Percentiles rank a stretch among this genome's conserved stretches.
phyloP scores from a whole-genome alignment of 2,888 invertebrate genomes.

The Eilema sororculum region DNA sequence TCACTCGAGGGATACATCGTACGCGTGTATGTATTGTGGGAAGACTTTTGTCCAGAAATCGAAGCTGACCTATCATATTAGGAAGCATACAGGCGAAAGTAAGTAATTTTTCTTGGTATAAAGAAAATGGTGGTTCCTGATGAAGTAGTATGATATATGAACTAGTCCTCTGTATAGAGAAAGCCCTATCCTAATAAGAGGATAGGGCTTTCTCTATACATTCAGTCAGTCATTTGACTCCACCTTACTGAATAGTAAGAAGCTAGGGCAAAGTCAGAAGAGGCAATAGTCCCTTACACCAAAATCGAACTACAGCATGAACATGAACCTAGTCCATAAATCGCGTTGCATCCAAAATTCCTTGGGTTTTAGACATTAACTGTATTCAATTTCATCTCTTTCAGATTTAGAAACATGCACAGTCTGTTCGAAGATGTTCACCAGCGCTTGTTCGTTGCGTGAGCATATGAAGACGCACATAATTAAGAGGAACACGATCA shows the following conservation, averaged over 20 bases:
- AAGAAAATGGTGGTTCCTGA: background rate
- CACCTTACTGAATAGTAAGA: too few relatives aligned
- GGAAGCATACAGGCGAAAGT: constrained; percentile 87
- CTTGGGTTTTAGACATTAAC: background rate
- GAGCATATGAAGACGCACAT: constrained; percentile 84
- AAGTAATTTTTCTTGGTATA: constrained; percentile 48
- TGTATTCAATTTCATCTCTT: constrained; percentile 29
- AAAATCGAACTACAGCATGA: too few relatives aligned
- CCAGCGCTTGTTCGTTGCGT: constrained; percentile 83
- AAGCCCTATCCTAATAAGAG: too few relatives aligned
- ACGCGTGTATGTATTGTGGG: constrained; percentile 84
- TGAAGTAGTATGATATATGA: background rate
- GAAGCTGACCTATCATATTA: constrained; percentile 85
- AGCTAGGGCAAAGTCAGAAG: too few relatives aligned
- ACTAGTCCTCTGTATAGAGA: background rate
- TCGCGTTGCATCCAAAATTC: too few relatives aligned
- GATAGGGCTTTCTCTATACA: background rate
- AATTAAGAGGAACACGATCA: constrained; percentile 68
- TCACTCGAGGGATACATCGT: constrained; percentile 79
- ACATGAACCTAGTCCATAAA: too few relatives aligned
- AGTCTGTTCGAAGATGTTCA: constrained; percentile 83
- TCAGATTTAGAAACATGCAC: constrained; percentile 82
- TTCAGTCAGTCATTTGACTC: background rate
- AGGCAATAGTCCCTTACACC: background rate
- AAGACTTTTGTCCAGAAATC: constrained; percentile 87